Percentiles rank a stretch among this genome's conserved stretches.
Conservation (phyloP, 2,888 invertebrate genomes). For the Latrodectus hesperus region DNA sequence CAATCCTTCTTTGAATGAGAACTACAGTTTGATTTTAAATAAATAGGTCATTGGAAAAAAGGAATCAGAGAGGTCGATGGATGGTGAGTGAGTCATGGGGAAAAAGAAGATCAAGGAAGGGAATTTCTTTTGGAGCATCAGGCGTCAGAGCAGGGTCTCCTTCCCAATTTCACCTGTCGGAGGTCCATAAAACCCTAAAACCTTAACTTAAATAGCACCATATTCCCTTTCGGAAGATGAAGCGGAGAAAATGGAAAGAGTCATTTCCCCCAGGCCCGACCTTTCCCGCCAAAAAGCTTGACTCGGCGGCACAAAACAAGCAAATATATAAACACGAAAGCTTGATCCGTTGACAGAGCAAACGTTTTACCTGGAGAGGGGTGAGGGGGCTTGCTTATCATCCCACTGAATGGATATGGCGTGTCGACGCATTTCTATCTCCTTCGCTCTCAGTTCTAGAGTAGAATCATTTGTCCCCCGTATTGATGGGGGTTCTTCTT, state of each 20-base stretch:
- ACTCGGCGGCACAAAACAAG: constrained; percentile 39
- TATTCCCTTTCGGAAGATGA: constrained; percentile 34
- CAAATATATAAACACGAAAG: constrained; percentile 46
- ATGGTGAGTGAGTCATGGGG: no score
- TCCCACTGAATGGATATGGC: constrained; percentile 49
- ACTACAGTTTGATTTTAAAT: no score
- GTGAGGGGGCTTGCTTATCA: constrained; percentile 10
- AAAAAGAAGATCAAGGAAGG: no score
- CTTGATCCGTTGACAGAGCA: constrained; percentile 56
- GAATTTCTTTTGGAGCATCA: no score
- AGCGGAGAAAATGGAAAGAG: constrained; percentile 18
- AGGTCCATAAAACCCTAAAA: constrained; percentile 22
- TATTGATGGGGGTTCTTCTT: constrained; percentile 12
- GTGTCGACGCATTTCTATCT: constrained; percentile 45
- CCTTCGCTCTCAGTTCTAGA: constrained; percentile 6
- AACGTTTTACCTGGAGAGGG: constrained; percentile 53
- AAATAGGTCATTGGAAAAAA: no score
- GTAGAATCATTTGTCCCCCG: constrained; percentile 45
- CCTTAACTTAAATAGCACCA: constrained; percentile 54
- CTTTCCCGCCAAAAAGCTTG: constrained; percentile 18
- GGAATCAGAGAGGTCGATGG: no score
- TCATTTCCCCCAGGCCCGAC: constrained; percentile 38
- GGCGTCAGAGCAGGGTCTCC: background rate
- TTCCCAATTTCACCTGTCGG: constrained; percentile 53
- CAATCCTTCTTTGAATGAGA: no score